Percentiles rank a stretch among this genome's conserved stretches.
phyloP scores from a whole-genome alignment of 2,888 invertebrate genomes.

The Rapana venosa region DNA sequence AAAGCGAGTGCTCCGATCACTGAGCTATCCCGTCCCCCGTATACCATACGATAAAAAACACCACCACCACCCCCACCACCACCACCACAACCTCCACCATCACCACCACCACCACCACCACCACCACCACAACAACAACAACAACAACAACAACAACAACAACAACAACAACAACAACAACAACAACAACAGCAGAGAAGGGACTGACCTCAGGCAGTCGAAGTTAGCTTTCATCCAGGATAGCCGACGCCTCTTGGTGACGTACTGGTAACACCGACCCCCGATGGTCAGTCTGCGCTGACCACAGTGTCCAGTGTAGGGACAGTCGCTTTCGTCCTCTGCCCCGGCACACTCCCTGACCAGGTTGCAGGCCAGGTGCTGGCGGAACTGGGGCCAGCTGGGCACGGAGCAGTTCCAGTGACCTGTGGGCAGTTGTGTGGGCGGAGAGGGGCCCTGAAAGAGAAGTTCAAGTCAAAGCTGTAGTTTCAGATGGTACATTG shows the following conservation, averaged over 20 bases:
- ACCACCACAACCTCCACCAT: too few species aligned
- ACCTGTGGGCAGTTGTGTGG: not conserved
- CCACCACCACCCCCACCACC: too few species aligned
- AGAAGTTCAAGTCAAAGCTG: not conserved
- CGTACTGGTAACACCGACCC: not conserved
- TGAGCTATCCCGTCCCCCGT: too few species aligned
- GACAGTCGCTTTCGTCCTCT: constrained; percentile 2
- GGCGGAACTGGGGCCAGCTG: not conserved
- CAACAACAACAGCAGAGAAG: not conserved
- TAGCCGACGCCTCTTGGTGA: not conserved
- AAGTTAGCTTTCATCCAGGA: not conserved
- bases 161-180: too few species aligned
- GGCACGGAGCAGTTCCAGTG: constrained; percentile 21
- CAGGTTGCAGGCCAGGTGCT: constrained; percentile 14
- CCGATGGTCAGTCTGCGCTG: constrained; percentile 3
- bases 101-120: too few species aligned
- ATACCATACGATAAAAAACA: not conserved
- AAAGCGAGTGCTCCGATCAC: too few species aligned
- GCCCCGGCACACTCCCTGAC: not conserved
- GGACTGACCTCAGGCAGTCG: not conserved
- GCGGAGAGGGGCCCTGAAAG: not conserved
- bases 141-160: too few species aligned
- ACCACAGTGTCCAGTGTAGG: constrained; percentile 22
- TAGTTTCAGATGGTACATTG: too few species aligned
- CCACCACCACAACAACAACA: too few species aligned